These are phyloP conservation scores for Probosciger aterrimus DNA, from an alignment of 2,113 vertebrate genomes.

Conservation along the genomic window DNA sequence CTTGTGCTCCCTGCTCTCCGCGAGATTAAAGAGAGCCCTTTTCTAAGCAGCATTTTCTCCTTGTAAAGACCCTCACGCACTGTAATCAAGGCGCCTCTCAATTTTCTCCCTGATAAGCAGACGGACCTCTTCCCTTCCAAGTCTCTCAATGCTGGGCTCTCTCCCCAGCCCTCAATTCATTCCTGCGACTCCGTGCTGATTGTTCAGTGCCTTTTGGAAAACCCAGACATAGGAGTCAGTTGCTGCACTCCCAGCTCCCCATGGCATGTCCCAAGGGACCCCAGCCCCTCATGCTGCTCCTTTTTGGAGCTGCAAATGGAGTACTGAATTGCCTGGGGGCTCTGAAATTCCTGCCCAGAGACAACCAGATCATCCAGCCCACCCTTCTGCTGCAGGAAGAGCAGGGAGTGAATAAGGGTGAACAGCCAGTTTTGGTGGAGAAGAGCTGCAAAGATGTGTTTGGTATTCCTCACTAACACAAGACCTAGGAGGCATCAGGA, in stretches of 20 bases:
- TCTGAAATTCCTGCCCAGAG: not conserved
- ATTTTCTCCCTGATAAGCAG: conserved; percentile 52
- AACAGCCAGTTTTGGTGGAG: not conserved
- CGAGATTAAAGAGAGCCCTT: conserved; percentile 35
- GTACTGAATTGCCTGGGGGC: not conserved
- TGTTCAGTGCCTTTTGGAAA: not conserved
- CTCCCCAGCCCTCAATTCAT: conserved; percentile 4
- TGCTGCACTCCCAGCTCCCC: rapidly evolving
- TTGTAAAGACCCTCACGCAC: conserved; percentile 28
- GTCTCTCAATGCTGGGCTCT: not conserved
- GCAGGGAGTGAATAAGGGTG: not conserved
- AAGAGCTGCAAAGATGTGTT: not conserved
- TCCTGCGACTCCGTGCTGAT: not conserved
- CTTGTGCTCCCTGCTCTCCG: not conserved
- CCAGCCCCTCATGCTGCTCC: not conserved
- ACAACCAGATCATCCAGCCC: not conserved
- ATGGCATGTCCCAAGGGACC: not conserved
- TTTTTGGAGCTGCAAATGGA: not conserved
- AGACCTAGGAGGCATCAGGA: not conserved
- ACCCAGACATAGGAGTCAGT: not conserved
- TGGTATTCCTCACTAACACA: not conserved
- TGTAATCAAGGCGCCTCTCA: conserved; percentile 8
- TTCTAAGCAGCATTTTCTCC: conserved; percentile 25
- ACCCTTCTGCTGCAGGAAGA: not conserved
- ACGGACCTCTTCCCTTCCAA: conserved; percentile 22